These are phyloP conservation scores for Pagrus major DNA, from an alignment of 2,113 vertebrate genomes.

Conservation along the genomic window DNA sequence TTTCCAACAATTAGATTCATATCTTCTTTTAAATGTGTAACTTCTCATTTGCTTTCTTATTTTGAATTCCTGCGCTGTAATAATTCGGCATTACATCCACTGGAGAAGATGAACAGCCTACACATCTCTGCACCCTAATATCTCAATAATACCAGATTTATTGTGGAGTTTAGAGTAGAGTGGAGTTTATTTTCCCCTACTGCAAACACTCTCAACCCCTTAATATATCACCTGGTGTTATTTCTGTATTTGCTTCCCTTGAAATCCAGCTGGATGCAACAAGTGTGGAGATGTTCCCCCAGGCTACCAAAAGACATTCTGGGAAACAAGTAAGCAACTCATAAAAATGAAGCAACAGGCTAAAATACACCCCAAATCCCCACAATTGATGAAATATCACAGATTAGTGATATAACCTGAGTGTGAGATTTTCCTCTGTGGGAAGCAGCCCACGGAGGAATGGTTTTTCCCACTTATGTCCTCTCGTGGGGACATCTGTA, in stretches of 20 bases:
- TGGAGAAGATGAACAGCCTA: neutral
- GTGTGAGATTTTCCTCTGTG: constrained; percentile 13
- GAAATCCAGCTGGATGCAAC: neutral
- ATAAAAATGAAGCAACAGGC: neutral
- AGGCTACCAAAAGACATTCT: neutral
- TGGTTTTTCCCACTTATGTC: constrained; percentile 26
- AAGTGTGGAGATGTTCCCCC: neutral
- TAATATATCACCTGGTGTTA: neutral
- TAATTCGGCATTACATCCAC: neutral
- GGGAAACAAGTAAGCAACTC: neutral
- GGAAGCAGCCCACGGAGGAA: constrained; percentile 11
- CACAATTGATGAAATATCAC: constrained; percentile 13
- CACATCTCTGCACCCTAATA: neutral
- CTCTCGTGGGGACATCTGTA: constrained; percentile 32
- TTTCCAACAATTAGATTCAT: no score
- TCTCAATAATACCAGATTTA: neutral
- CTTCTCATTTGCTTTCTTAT: no score
- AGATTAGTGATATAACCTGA: constrained; percentile 29
- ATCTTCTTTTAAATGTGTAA: no score
- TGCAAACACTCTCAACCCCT: neutral
- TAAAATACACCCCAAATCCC: constrained; percentile 13
- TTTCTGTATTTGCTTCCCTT: neutral
- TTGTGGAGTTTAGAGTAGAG: no score
- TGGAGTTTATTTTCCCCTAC: neutral
- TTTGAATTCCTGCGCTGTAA: neutral